phyloP scores from a whole-genome alignment of 2,113 vertebrate species.

The Trichomycterus rosablanca region DNA sequence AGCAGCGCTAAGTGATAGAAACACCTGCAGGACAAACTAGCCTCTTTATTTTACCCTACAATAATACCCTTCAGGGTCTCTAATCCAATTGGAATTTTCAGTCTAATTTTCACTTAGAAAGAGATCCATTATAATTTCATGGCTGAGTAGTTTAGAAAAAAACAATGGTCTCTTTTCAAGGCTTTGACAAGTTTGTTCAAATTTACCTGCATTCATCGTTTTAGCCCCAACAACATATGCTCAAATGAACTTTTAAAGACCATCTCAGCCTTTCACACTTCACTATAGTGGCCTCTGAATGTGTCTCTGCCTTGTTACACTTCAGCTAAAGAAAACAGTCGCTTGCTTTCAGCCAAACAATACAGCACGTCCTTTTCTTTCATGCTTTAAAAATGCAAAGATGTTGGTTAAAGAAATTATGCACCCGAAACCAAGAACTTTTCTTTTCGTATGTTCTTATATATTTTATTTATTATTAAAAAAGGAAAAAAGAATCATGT shows the following conservation, averaged over 20 bases:
- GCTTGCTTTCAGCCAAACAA: conserved; percentile 10
- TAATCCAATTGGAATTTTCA: conserved; percentile 29
- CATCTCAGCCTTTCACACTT: conserved; percentile 44
- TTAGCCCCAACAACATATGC: conserved; percentile 37
- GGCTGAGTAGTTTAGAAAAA: conserved; percentile 54
- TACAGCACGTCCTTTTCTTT: background rate
- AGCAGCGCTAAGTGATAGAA: conserved; percentile 45
- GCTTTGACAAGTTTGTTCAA: conserved; percentile 53
- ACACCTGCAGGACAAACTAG: conserved; percentile 45
- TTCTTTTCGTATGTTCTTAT: no score
- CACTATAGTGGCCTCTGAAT: conserved; percentile 22
- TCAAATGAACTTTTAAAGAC: conserved; percentile 44
- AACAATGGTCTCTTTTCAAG: conserved; percentile 48
- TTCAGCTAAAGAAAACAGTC: conserved; percentile 24
- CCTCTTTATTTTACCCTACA: conserved; percentile 35
- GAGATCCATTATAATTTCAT: conserved; percentile 64
- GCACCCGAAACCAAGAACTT: no score
- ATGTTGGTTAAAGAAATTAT: no score
- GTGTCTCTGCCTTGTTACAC: conserved; percentile 36
- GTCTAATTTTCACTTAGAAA: conserved; percentile 45
- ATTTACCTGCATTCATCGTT: conserved; percentile 53
- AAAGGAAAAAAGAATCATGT: no score
- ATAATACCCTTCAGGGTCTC: conserved; percentile 51
- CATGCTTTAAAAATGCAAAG: background rate
- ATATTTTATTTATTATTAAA: no score